A percentile compares a stretch with the other conserved stretches of the same genome.
Evolutionary conservation across 2,888 invertebrate genomes (phyloP).

Genomic region (Caenorhabditis sp.): DNA sequence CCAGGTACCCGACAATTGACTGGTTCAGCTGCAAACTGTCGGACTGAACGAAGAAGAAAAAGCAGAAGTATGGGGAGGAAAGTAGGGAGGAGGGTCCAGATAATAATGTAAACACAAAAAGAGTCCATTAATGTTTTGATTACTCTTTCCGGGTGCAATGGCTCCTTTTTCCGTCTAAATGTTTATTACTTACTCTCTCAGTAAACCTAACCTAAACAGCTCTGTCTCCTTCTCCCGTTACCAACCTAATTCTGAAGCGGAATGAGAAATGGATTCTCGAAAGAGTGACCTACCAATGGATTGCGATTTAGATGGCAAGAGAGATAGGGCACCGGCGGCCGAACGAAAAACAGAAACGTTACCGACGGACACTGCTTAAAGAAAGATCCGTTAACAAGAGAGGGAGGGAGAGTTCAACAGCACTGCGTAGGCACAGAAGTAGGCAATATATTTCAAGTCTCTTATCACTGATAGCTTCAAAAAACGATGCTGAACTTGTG

Average conservation of each 20-base stretch:
- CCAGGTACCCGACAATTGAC: background rate
- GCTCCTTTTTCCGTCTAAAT: background rate
- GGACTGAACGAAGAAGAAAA: too few relatives aligned
- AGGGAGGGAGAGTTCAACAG: too few relatives aligned
- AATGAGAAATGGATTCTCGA: slow-evolving; percentile 21
- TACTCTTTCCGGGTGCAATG: slow-evolving; percentile 34
- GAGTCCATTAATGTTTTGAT: slow-evolving; percentile 48
- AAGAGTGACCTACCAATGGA: slow-evolving; percentile 39
- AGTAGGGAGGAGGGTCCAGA: slow-evolving; percentile 23
- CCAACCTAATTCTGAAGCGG: too few relatives aligned
- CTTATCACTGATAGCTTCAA: too few relatives aligned
- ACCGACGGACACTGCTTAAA: too few relatives aligned
- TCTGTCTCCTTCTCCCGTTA: too few relatives aligned
- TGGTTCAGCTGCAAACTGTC: too few relatives aligned
- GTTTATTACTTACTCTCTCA: slow-evolving; percentile 23
- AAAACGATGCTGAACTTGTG: too few relatives aligned
- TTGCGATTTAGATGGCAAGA: slow-evolving; percentile 42
- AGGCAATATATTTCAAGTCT: too few relatives aligned
- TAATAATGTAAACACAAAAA: slow-evolving; percentile 47
- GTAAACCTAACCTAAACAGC: slow-evolving; percentile 16
- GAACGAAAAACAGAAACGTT: slow-evolving; percentile 1
- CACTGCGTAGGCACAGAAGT: too few relatives aligned
- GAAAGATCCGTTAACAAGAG: too few relatives aligned
- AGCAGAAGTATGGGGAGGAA: slow-evolving; percentile 1
- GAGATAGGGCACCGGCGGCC: slow-evolving; percentile 19